Conservation (phyloP, 2,113 vertebrate species). For the Nerophis lumbriciformis region DNA sequence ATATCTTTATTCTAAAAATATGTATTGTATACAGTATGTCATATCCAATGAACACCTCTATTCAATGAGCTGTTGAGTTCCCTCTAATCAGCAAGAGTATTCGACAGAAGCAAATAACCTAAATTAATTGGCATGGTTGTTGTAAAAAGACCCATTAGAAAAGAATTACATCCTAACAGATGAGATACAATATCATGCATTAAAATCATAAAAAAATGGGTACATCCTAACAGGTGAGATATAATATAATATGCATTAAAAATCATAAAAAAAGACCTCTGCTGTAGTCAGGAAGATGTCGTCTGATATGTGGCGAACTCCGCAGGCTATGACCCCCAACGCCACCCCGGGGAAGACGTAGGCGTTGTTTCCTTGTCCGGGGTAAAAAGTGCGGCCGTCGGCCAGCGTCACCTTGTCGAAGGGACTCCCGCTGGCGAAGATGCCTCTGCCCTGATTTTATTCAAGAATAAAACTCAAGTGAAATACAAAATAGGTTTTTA, state of each 20-base stretch:
- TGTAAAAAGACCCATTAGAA: no score
- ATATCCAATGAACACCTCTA: no score
- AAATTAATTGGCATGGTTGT: no score
- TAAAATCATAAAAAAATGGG: no score
- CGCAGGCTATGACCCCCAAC: slow-evolving; percentile 83
- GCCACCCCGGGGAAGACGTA: slow-evolving; percentile 96
- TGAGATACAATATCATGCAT: no score
- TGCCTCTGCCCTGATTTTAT: slow-evolving; percentile 52
- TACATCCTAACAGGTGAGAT: no score
- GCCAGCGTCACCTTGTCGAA: slow-evolving; percentile 86
- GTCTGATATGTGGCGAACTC: slow-evolving; percentile 88
- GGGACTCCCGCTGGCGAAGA: slow-evolving; percentile 95
- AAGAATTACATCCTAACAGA: no score
- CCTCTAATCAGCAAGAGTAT: no score
- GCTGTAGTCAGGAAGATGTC: slow-evolving; percentile 93
- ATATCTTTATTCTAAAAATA: not conserved
- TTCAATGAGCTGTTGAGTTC: no score
- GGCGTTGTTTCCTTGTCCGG: slow-evolving; percentile 95
- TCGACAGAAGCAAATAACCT: no score
- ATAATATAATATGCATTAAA: not conserved
- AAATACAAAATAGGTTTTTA: not conserved
- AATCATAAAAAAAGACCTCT: slow-evolving; percentile 70
- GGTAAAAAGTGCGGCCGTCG: slow-evolving; percentile 84
- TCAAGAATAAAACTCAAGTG: not conserved
- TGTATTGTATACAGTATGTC: not conserved